phyloP scores from a whole-genome alignment of 1,140 invertebrate species.

The Hycleus cichorii region DNA sequence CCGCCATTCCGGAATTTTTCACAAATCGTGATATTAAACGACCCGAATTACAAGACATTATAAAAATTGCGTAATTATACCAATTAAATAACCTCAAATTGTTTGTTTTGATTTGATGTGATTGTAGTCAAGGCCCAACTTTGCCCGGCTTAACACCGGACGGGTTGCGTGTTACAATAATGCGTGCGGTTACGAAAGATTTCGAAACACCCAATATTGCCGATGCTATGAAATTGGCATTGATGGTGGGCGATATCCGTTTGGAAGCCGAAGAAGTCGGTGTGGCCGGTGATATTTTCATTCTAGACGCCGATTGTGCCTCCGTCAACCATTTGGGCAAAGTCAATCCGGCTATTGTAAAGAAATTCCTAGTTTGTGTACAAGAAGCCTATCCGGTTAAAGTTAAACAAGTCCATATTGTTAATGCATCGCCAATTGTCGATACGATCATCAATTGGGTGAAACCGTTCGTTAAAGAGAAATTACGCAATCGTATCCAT shows the following conservation, averaged over 20 bases:
- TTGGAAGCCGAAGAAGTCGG: slow-evolving; percentile 65
- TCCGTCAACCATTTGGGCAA: slow-evolving; percentile 68
- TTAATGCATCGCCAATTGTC: slow-evolving; percentile 75
- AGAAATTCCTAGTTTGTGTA: slow-evolving; percentile 75
- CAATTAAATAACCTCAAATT: too few species aligned
- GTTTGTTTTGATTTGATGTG: too few species aligned
- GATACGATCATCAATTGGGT: slow-evolving; percentile 76
- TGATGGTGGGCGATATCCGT: slow-evolving; percentile 77
- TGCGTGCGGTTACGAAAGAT: slow-evolving; percentile 56
- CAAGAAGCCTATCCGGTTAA: slow-evolving; percentile 83
- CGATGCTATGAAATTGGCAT: slow-evolving; percentile 67
- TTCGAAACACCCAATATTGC: slow-evolving; percentile 50
- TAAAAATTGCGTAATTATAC: slow-evolving; percentile 52
- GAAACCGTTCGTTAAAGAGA: slow-evolving; percentile 78
- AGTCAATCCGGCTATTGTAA: slow-evolving; percentile 64
- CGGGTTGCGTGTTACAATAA: slow-evolving; percentile 65
- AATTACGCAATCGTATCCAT: slow-evolving; percentile 72
- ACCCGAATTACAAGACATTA: slow-evolving; percentile 61
- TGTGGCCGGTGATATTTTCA: slow-evolving; percentile 73
- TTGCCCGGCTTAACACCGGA: slow-evolving; percentile 69
- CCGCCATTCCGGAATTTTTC: slow-evolving; percentile 77
- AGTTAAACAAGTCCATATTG: slow-evolving; percentile 74
- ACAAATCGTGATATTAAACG: slow-evolving; percentile 62
- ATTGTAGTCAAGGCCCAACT: slow-evolving; percentile 44
- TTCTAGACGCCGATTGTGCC: slow-evolving; percentile 66